phyloP scores from a whole-genome alignment of 2,797 vertebrate genomes.

The Fratercula arctica region DNA sequence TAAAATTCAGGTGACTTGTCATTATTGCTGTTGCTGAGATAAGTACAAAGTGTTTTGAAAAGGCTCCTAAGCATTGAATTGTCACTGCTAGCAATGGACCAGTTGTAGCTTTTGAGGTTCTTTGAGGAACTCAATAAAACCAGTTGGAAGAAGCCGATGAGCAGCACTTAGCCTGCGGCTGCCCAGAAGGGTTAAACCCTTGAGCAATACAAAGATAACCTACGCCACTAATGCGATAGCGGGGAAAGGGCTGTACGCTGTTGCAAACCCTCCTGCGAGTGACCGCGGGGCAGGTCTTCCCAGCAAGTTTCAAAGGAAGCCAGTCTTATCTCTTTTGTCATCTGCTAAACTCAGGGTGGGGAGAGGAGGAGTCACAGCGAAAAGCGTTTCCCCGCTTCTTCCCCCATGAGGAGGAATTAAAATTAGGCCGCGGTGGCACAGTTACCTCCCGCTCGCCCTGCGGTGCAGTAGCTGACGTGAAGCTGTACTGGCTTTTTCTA shows the following conservation, averaged over 20 bases:
- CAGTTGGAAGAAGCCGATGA: background rate
- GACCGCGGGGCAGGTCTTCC: background rate
- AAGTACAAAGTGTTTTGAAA: background rate
- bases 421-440: background rate
- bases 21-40: background rate
- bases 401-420: background rate
- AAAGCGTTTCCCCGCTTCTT: background rate
- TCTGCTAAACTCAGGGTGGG: background rate
- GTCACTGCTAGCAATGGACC: background rate
- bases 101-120: background rate
- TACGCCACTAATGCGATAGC: fast-evolving
- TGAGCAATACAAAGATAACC: background rate
- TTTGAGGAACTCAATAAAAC: background rate
- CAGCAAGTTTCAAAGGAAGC: background rate
- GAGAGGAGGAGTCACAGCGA: background rate
- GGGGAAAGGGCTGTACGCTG: background rate
- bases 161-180: background rate
- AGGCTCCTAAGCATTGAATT: background rate
- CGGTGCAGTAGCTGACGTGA: background rate
- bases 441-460: fast-evolving
- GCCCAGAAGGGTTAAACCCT: background rate
- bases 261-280: background rate
- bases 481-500: background rate
- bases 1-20: background rate
- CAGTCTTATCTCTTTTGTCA: background rate